phyloP scores from a whole-genome alignment of 2,888 invertebrate species.

The Melieria crassipennis region DNA sequence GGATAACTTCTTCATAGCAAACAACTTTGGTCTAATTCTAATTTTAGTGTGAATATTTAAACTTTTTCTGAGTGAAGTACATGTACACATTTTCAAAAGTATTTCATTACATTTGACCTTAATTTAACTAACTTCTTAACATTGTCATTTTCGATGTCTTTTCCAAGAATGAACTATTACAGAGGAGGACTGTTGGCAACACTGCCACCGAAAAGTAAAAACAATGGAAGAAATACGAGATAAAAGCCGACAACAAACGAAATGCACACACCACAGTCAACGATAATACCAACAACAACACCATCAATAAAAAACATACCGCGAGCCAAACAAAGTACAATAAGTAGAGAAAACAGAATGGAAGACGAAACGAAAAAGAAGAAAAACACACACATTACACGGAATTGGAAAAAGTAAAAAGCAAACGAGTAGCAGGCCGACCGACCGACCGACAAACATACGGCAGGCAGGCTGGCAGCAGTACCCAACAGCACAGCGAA shows the following conservation, averaged over 20 bases:
- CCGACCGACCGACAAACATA: not conserved
- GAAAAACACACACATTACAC: conserved; percentile 15
- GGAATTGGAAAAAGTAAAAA: conserved; percentile 25
- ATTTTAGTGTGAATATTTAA: too few species aligned
- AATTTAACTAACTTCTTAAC: too few species aligned
- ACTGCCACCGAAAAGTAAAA: not conserved
- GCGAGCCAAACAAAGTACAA: not conserved
- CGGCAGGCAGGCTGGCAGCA: conserved; percentile 9
- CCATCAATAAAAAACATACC: conserved; percentile 19
- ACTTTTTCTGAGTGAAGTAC: too few species aligned
- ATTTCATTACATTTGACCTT: too few species aligned
- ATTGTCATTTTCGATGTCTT: too few species aligned
- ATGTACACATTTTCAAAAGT: too few species aligned
- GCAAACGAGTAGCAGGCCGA: conserved; percentile 12
- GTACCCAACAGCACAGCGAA: conserved; percentile 14
- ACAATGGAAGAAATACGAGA: conserved; percentile 2
- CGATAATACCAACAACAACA: conserved; percentile 30
- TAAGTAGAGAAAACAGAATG: conserved; percentile 26
- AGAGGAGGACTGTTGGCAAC: too few species aligned
- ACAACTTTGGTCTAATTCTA: too few species aligned
- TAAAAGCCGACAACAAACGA: conserved; percentile 13
- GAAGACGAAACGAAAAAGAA: conserved; percentile 9
- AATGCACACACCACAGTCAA: conserved; percentile 38
- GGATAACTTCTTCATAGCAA: too few species aligned
- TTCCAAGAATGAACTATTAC: too few species aligned